Conservation (phyloP, 2,113 vertebrate genomes). For the Scalopus aquaticus region DNA sequence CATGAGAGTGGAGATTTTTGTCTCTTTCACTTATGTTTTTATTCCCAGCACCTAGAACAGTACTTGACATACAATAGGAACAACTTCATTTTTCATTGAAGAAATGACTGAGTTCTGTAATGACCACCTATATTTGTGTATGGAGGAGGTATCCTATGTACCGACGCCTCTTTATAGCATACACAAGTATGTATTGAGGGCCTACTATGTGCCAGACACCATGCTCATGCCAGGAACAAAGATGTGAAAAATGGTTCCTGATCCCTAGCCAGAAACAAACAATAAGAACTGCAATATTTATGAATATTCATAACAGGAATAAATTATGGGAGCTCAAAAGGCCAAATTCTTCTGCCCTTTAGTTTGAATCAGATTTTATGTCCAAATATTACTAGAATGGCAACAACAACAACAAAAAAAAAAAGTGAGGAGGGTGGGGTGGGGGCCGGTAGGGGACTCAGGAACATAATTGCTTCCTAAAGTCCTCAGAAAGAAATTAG, state of each 20-base stretch:
- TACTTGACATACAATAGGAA: background rate
- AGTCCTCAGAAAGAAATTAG: background rate
- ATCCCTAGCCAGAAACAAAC: background rate
- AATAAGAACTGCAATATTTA: constrained; percentile 30
- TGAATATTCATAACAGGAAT: constrained; percentile 37
- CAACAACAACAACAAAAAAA: background rate
- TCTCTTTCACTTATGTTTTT: background rate
- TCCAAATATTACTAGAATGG: constrained; percentile 4
- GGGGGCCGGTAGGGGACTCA: background rate
- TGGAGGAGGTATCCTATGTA: background rate
- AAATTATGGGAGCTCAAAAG: constrained; percentile 41
- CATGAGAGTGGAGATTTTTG: background rate
- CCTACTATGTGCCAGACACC: background rate
- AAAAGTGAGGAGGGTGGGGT: background rate
- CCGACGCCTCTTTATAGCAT: background rate
- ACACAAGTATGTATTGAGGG: background rate
- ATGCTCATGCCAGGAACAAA: background rate
- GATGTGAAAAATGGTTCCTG: background rate
- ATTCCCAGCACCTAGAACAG: background rate
- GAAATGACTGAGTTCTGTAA: background rate
- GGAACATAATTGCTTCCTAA: background rate
- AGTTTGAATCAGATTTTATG: constrained; percentile 26
- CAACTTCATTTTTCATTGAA: constrained; percentile 15
- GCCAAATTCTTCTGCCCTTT: constrained; percentile 39
- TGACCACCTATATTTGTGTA: background rate